phyloP scores from a whole-genome alignment of 2,113 vertebrate genomes.

The Heterochromis multidens region DNA sequence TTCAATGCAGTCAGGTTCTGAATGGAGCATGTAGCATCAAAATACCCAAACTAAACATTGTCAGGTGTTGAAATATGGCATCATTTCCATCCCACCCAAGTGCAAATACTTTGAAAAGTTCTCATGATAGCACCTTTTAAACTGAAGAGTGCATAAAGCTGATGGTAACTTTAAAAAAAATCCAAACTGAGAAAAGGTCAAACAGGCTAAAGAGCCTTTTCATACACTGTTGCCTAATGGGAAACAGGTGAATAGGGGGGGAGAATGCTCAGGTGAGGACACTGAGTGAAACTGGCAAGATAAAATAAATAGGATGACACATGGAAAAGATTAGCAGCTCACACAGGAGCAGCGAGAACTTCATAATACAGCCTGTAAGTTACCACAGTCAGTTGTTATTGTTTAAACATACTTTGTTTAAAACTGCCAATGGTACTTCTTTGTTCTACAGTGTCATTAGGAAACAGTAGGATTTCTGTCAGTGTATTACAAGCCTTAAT shows the following conservation, averaged over 20 bases:
- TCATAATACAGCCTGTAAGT: neutral
- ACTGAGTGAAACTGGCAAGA: neutral
- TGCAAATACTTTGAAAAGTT: neutral
- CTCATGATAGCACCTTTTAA: neutral
- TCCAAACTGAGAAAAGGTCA: neutral
- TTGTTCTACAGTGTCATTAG: neutral
- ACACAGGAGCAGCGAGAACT: neutral
- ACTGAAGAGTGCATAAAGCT: neutral
- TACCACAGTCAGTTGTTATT: neutral
- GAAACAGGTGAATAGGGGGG: neutral
- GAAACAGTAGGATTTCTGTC: accelerated
- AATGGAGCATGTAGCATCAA: neutral
- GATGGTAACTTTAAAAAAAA: neutral
- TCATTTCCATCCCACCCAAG: neutral
- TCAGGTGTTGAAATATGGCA: neutral
- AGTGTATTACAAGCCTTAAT: neutral
- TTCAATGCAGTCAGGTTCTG: neutral
- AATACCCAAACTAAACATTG: neutral
- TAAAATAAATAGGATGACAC: neutral
- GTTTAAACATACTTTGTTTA: neutral
- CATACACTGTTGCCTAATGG: neutral
- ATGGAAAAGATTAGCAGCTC: neutral
- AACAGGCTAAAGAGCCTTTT: neutral
- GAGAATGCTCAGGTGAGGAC: neutral
- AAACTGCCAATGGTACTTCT: neutral